Conservation (phyloP, 1,140 invertebrate genomes). For the Drosophila yakuba region DNA sequence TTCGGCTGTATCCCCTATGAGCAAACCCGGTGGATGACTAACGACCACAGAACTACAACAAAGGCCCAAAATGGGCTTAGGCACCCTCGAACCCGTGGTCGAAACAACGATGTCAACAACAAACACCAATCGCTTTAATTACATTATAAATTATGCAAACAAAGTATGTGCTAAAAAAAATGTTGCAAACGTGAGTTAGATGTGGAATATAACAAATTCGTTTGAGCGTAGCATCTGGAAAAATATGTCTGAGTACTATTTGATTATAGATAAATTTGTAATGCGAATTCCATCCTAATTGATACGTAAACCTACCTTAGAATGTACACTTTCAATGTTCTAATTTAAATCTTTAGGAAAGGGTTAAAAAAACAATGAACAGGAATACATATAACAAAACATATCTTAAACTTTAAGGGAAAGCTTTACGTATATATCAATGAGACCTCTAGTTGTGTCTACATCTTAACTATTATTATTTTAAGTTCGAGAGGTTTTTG, state of each 20-base stretch:
- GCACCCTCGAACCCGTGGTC: background rate
- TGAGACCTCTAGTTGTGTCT: background rate
- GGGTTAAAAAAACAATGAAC: too few relatives aligned
- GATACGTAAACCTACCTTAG: too few relatives aligned
- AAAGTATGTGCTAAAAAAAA: conserved; percentile 9
- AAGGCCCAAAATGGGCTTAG: conserved; percentile 35
- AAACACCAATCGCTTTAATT: conserved; percentile 54
- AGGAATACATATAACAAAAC: too few relatives aligned
- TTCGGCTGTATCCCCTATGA: conserved; percentile 24
- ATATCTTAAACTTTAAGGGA: too few relatives aligned
- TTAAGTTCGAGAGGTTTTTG: background rate
- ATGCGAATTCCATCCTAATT: background rate
- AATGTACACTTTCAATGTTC: too few relatives aligned
- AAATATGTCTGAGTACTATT: background rate
- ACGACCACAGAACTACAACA: conserved; percentile 54
- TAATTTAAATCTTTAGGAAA: too few relatives aligned
- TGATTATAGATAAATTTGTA: background rate
- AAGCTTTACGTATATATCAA: background rate
- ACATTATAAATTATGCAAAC: conserved; percentile 57
- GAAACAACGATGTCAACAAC: conserved; percentile 20
- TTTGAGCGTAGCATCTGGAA: background rate
- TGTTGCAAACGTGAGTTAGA: conserved; percentile 6
- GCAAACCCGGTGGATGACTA: conserved; percentile 53
- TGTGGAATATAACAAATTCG: conserved; percentile 11
- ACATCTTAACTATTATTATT: background rate